Conservation (phyloP, 2,113 vertebrate species). For the Sapajus apella region DNA sequence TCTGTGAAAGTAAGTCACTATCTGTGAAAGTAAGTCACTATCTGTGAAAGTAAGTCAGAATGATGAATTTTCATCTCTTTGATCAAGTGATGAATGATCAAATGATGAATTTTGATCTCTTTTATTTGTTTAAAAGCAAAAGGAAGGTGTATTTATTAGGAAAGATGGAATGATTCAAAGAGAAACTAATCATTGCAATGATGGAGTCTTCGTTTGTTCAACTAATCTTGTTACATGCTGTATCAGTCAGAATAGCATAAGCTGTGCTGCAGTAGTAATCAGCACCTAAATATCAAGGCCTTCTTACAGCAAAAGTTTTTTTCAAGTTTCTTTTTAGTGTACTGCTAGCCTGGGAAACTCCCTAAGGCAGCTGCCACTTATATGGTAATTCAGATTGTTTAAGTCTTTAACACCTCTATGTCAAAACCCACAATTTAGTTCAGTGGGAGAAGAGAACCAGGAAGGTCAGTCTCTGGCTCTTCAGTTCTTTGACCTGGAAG, state of each 20-base stretch:
- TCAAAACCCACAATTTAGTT: neutral
- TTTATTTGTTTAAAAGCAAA: slow-evolving; percentile 6
- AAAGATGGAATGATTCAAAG: neutral
- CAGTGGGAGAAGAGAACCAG: neutral
- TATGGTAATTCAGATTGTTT: neutral
- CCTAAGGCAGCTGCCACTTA: neutral
- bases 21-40: too few relatives aligned
- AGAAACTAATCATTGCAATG: neutral
- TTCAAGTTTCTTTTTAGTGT: neutral
- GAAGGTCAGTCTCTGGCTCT: neutral
- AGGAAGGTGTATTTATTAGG: neutral
- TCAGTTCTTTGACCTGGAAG: neutral
- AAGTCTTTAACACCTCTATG: neutral
- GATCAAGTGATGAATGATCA: too few relatives aligned
- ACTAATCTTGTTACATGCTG: neutral
- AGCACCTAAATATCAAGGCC: neutral
- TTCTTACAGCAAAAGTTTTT: neutral
- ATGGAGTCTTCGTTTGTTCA: neutral
- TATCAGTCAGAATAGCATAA: neutral
- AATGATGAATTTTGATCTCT: neutral
- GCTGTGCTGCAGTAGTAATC: neutral
- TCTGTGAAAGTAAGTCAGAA: slow-evolving; percentile 61
- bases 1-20: slow-evolving; percentile 58
- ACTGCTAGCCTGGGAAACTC: neutral
- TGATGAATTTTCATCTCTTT: too few relatives aligned